Evolutionary conservation across 2,797 vertebrate genomes (phyloP).

Genomic region (Lemur catta): DNA sequence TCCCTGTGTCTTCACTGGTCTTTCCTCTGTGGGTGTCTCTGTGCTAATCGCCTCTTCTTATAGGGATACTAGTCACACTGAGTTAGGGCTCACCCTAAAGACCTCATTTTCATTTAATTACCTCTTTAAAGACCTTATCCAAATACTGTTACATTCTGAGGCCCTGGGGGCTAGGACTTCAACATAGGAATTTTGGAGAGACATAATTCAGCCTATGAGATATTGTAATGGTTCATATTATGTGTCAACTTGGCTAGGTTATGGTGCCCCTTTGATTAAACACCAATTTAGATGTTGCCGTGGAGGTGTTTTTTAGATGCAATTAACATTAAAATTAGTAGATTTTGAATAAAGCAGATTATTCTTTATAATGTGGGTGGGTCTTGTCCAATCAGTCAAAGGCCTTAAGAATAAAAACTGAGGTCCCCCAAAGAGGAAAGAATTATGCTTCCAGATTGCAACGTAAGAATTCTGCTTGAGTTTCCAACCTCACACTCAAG

Average conservation of each 20-base stretch:
- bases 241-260: neutral
- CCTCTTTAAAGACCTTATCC: neutral
- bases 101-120: neutral
- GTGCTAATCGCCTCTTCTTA: neutral
- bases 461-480: neutral
- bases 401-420: neutral
- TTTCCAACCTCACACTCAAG: too few relatives aligned
- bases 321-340: neutral
- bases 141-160: neutral
- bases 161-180: neutral
- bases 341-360: neutral
- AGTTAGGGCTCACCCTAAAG: neutral
- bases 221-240: neutral
- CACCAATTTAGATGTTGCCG: neutral
- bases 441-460: neutral
- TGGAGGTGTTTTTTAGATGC: neutral
- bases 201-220: neutral
- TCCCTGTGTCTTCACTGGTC: neutral
- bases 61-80: neutral
- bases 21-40: neutral
- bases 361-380: neutral
- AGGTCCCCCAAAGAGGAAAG: neutral
- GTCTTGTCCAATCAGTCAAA: neutral
- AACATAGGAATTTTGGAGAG: neutral
- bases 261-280: neutral